Evolutionary conservation across 1,140 invertebrate species (phyloP).

Genomic region (Ericerus pela): DNA sequence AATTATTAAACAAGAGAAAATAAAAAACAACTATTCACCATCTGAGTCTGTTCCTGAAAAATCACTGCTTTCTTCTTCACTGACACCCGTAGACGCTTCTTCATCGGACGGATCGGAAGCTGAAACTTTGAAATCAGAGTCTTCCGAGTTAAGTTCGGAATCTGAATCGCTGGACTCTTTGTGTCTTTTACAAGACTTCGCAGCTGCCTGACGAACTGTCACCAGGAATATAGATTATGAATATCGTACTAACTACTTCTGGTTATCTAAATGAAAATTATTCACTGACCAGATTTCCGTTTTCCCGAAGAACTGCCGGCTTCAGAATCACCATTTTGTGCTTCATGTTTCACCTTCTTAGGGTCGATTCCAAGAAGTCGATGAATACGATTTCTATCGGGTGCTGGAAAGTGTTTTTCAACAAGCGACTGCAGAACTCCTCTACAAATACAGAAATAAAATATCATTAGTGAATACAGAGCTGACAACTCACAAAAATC

Average conservation of each 20-base stretch:
- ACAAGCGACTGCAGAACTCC: slow-evolving; percentile 88
- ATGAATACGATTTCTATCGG: slow-evolving; percentile 71
- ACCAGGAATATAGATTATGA: no score
- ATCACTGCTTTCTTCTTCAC: slow-evolving; percentile 58
- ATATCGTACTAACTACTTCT: slow-evolving; percentile 11
- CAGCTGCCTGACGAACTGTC: slow-evolving; percentile 48
- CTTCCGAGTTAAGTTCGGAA: slow-evolving; percentile 38
- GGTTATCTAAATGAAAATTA: slow-evolving; percentile 2
- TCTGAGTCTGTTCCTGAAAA: slow-evolving; percentile 73
- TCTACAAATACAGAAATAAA: slow-evolving; percentile 32
- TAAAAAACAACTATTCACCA: slow-evolving; percentile 36
- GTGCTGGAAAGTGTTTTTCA: slow-evolving; percentile 93
- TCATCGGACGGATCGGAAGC: slow-evolving; percentile 31
- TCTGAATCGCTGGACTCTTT: slow-evolving; percentile 47
- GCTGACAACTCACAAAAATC: no score
- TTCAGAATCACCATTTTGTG: slow-evolving; percentile 33
- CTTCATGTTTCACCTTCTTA: slow-evolving; percentile 19
- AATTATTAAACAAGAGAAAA: neutral
- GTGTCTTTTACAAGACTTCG: slow-evolving; percentile 49
- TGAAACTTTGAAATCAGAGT: slow-evolving; percentile 45
- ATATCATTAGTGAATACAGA: no score
- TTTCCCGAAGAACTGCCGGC: slow-evolving; percentile 37
- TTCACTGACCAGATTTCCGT: slow-evolving; percentile 38
- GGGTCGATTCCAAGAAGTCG: slow-evolving; percentile 49
- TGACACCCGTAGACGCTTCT: slow-evolving; percentile 41